Conservation (phyloP, 2,888 invertebrate species). For the Meliscaeva auricollis region DNA sequence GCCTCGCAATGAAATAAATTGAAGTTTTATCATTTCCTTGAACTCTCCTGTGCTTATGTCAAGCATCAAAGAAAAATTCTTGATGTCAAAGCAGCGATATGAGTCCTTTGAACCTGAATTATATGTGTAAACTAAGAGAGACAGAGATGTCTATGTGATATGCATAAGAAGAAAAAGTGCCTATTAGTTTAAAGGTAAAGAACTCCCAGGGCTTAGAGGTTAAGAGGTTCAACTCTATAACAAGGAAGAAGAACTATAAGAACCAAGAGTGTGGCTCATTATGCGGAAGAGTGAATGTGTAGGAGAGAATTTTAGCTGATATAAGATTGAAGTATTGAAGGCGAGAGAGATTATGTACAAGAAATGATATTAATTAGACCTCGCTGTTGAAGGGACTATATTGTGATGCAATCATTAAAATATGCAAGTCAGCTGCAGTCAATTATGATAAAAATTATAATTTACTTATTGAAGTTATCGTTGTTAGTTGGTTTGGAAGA, state of each 20-base stretch:
- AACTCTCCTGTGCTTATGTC: background rate
- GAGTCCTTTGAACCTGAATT: constrained; percentile 62
- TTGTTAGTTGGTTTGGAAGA: too few species aligned
- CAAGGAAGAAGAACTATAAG: background rate
- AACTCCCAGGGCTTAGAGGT: constrained; percentile 41
- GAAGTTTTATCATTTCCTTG: constrained; percentile 41
- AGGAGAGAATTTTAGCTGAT: background rate
- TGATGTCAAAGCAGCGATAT: constrained; percentile 42
- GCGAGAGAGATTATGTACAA: background rate
- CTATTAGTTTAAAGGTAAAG: constrained; percentile 50
- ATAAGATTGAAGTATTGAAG: background rate
- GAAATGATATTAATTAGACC: background rate
- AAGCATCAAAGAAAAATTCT: constrained; percentile 32
- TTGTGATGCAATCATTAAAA: background rate
- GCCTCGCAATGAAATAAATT: constrained; percentile 17
- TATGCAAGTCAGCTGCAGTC: constrained; percentile 8
- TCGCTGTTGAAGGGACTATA: background rate
- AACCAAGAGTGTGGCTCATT: constrained; percentile 49
- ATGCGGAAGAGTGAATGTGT: constrained; percentile 49
- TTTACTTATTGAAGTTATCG: background rate
- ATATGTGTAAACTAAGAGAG: constrained; percentile 16
- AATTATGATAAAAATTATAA: background rate
- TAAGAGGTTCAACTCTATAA: constrained; percentile 51
- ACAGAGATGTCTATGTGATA: background rate
- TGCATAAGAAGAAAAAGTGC: constrained; percentile 11